Conservation (phyloP, 2,113 vertebrate species). For the Nicator chloris region DNA sequence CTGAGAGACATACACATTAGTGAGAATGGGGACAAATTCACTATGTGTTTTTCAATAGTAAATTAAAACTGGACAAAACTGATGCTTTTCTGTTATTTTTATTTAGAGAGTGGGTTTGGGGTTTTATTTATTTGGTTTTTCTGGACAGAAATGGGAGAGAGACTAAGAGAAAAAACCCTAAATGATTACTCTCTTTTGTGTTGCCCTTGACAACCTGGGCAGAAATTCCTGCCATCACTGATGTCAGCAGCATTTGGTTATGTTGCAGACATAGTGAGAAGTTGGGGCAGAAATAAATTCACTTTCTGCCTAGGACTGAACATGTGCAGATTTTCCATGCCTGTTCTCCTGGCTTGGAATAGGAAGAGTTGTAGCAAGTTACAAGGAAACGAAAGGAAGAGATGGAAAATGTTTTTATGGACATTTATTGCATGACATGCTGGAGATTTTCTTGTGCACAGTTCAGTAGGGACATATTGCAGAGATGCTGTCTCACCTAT, state of each 20-base stretch:
- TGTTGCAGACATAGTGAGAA: not conserved
- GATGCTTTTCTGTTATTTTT: not conserved
- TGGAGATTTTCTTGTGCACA: not conserved
- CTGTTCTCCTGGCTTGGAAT: not conserved
- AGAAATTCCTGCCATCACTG: not conserved
- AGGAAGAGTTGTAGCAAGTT: not conserved
- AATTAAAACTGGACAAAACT: not conserved
- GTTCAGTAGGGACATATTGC: not conserved
- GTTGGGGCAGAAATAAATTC: rapidly evolving
- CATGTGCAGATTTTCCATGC: not conserved
- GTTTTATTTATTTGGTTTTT: not conserved
- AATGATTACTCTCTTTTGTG: not conserved
- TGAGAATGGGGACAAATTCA: not conserved
- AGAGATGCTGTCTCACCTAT: not conserved
- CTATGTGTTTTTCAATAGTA: not conserved
- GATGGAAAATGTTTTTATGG: not conserved
- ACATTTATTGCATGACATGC: not conserved
- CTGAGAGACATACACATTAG: not conserved
- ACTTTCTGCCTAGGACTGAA: not conserved
- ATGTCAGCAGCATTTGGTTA: not conserved
- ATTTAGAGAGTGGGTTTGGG: not conserved
- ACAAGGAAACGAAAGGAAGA: not conserved
- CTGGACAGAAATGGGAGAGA: not conserved
- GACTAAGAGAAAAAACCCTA: not conserved
- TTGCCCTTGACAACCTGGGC: not conserved